phyloP scores from a whole-genome alignment of 2,797 vertebrate species.

The Mergus octosetaceus region DNA sequence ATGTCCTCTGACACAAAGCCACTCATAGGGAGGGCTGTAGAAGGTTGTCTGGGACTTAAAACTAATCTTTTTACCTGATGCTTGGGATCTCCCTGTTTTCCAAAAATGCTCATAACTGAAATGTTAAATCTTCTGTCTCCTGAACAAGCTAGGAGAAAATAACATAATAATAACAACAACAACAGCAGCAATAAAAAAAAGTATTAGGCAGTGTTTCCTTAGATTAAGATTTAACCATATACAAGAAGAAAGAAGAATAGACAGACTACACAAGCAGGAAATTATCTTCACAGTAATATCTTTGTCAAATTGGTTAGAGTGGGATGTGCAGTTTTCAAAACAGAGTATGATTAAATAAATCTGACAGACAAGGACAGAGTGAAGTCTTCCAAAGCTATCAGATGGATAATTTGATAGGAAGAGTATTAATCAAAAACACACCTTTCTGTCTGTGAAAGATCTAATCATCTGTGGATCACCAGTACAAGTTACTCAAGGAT shows the following conservation, averaged over 20 bases:
- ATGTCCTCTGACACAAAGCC: not conserved
- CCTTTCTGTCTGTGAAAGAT: not conserved
- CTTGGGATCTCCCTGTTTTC: not conserved
- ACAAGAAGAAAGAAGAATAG: not conserved
- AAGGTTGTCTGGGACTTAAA: not conserved
- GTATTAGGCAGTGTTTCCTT: not conserved
- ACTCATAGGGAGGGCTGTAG: fast-evolving
- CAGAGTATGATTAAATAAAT: not conserved
- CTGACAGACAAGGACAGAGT: not conserved
- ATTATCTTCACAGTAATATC: not conserved
- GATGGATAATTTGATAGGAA: too few relatives aligned
- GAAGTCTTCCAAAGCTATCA: not conserved
- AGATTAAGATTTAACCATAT: not conserved
- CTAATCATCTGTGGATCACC: not conserved
- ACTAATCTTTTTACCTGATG: not conserved
- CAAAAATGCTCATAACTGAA: not conserved
- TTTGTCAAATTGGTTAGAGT: not conserved
- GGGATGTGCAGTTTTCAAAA: not conserved
- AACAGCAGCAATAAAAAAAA: not conserved
- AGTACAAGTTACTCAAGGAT: not conserved
- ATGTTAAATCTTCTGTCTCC: not conserved
- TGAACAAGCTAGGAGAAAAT: not conserved
- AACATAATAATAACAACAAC: too few relatives aligned
- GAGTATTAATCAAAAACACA: not conserved
- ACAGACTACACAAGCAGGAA: not conserved